phyloP scores from a whole-genome alignment of 1,140 invertebrate genomes.

The Hyposmocoma kahamanoa region DNA sequence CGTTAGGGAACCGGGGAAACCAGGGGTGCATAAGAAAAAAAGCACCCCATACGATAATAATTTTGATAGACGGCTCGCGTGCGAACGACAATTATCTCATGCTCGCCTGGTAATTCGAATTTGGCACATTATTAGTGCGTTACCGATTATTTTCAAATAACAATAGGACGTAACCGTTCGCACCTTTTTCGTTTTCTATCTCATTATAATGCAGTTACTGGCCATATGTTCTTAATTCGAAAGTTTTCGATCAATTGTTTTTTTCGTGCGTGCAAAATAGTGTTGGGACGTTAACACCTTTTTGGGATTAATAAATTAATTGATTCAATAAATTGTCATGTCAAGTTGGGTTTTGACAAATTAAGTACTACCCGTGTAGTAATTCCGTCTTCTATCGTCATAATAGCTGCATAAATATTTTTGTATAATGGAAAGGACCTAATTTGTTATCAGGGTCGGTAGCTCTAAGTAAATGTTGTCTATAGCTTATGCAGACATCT shows the following conservation, averaged over 20 bases:
- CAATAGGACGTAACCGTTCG: conserved; percentile 40
- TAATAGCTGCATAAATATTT: no score
- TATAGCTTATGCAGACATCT: conserved; percentile 26
- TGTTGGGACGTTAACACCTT: neutral
- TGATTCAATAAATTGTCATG: no score
- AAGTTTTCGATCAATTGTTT: no score
- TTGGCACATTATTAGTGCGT: conserved; percentile 61
- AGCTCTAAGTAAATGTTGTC: conserved; percentile 42
- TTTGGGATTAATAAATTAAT: no score
- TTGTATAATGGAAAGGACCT: conserved; percentile 36
- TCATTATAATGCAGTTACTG: conserved; percentile 50
- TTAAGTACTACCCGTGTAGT: no score
- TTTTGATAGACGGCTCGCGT: conserved; percentile 70
- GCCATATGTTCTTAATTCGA: conserved; percentile 16
- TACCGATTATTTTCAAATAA: conserved; percentile 38
- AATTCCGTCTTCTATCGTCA: no score
- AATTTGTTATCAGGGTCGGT: conserved; percentile 32
- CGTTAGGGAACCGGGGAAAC: conserved; percentile 20
- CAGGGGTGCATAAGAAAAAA: conserved; percentile 55
- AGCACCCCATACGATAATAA: conserved; percentile 52
- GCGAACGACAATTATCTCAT: conserved; percentile 49
- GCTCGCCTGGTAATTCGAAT: conserved; percentile 46
- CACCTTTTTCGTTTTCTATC: conserved; percentile 48
- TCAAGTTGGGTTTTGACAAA: no score
- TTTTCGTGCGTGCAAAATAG: no score